Conservation (phyloP, 1,140 invertebrate genomes). For the Melipona quadrifasciata region DNA sequence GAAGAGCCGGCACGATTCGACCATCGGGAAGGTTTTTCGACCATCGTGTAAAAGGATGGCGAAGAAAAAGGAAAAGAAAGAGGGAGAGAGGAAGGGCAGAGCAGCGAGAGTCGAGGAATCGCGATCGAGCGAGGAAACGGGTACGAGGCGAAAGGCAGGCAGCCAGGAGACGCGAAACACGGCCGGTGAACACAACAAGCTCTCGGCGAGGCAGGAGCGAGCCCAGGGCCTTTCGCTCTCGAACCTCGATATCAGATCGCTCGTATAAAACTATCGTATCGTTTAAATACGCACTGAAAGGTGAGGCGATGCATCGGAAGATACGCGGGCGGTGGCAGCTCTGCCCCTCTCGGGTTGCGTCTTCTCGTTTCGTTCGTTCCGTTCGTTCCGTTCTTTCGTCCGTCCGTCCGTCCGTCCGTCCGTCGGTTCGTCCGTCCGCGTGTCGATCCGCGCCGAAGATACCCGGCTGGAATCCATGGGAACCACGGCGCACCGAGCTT, state of each 20-base stretch:
- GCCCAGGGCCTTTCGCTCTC: conserved; percentile 72
- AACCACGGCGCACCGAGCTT: conserved; percentile 78
- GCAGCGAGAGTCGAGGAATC: not conserved
- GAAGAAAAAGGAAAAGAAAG: not conserved
- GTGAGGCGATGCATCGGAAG: conserved; percentile 82
- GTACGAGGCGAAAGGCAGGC: conserved; percentile 43
- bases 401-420: conserved; percentile 43
- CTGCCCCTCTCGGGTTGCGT: conserved; percentile 67
- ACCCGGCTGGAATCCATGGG: conserved; percentile 81
- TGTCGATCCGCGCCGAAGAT: conserved; percentile 81
- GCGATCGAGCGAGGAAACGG: conserved; percentile 18
- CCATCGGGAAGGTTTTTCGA: not conserved
- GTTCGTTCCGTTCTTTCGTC: conserved; percentile 61
- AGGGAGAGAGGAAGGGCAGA: not conserved
- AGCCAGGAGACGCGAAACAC: conserved; percentile 17
- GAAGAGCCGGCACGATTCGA: not conserved
- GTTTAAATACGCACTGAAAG: conserved; percentile 83
- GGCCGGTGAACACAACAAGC: not conserved
- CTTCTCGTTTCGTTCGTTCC: conserved; percentile 39
- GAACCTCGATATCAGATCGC: conserved; percentile 81
- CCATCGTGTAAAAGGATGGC: conserved; percentile 40
- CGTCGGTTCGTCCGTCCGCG: conserved; percentile 65
- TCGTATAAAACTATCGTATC: conserved; percentile 83
- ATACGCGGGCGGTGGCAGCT: conserved; percentile 80
- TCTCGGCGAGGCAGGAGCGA: conserved; percentile 33